Evolutionary conservation across 35 echinoderm and acorn worm genomes (phyloP), one percentile per base, ranked within the genome.

Genomic region (Acanthaster planci): DNA sequence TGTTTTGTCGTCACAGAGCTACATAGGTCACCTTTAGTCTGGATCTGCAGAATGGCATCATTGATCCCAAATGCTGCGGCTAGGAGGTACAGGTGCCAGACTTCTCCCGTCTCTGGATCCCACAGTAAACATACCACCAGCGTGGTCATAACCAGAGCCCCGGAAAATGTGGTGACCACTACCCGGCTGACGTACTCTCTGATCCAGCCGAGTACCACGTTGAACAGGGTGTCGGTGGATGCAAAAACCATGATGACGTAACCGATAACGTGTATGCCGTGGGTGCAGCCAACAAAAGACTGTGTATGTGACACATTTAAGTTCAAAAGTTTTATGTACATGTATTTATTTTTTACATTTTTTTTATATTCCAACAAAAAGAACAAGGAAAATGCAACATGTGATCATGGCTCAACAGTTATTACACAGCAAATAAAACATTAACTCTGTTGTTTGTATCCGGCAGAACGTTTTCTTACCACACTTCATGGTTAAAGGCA

Each of bases 241-340:
- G 56, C 56, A 59, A 59, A 59, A 5, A 26, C 56, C 56, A 59
- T 59, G 27, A 59, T 59, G 56, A 59, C 56, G 56, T 59, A 59
- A 59, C 56, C 56, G 14, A 59, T 26, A 7, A 8, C 56, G 56
- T 59, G 56, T 59, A 59, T 59, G 27, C 56, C 56, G 19, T 59
- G 56, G 19, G 56, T 59, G 8, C 56, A 59, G 56, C 16, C 27
- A 18, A 59, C 56, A 8, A 17, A 59, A n/a, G 56, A 59, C 56
- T 59, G 56, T 55, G 52, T 59, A 26, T 18, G 56, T n/a, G n/a
- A n/a, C n/a, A n/a, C n/a, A n/a, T n/a, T n/a, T n/a, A n/a, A n/a
- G n/a, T n/a, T n/a, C n/a, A n/a, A n/a, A n/a, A n/a, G n/a, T n/a
- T n/a, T n/a, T n/a, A n/a, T n/a, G n/a, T n/a, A n/a, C n/a, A n/a